These are phyloP conservation scores for Saxidomus purpurata DNA, from an alignment of 1,140 invertebrate genomes.

Conservation along the genomic window DNA sequence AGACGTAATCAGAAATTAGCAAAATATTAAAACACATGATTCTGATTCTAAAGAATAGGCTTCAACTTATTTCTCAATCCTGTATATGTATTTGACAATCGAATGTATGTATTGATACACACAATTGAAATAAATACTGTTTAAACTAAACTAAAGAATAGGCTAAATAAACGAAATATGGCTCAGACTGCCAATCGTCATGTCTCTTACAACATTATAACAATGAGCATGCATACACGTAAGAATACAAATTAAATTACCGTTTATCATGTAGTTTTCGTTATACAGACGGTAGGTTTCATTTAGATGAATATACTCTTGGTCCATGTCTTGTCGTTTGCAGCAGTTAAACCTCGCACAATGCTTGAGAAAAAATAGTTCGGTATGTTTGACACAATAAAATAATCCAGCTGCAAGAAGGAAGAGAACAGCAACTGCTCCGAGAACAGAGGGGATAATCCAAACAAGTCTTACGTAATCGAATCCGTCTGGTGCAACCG, in stretches of 20 bases:
- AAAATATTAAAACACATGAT: too few species aligned
- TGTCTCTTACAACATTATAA: too few species aligned
- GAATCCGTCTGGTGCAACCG: neutral
- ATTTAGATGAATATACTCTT: neutral
- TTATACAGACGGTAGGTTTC: neutral
- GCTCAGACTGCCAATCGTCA: too few species aligned
- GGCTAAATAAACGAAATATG: too few species aligned
- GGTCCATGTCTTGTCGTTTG: neutral
- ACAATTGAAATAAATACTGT: too few species aligned
- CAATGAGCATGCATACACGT: too few species aligned
- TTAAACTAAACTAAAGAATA: too few species aligned
- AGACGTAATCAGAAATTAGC: too few species aligned
- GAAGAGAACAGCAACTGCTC: neutral
- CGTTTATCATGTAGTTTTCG: slow-evolving; percentile 6
- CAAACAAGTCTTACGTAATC: slow-evolving; percentile 6
- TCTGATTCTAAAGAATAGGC: too few species aligned
- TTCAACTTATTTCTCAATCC: too few species aligned
- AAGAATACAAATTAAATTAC: neutral
- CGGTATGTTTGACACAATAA: neutral
- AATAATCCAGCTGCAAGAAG: neutral
- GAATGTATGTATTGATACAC: too few species aligned
- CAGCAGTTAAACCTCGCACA: neutral
- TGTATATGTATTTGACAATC: too few species aligned
- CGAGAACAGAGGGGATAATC: neutral
- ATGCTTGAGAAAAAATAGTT: neutral